These are phyloP conservation scores for Cephalopachus bancanus DNA, from an alignment of 2,797 vertebrate species.

Conservation along the genomic window DNA sequence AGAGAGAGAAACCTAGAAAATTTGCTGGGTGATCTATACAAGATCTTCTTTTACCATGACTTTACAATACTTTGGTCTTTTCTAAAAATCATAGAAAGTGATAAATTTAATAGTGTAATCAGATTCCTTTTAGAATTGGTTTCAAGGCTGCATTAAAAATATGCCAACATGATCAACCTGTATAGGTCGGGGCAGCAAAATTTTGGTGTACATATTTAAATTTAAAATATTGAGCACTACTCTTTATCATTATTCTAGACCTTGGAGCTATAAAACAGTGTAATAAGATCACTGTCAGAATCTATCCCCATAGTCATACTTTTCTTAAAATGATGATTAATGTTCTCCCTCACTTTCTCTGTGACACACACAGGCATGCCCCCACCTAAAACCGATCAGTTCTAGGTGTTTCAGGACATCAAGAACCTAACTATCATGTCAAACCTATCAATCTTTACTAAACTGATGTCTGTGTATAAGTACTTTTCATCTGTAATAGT, in stretches of 20 bases:
- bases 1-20: neutral
- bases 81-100: slow-evolving; percentile 7
- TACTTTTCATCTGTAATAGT: neutral
- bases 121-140: slow-evolving; percentile 1
- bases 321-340: neutral
- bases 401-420: neutral
- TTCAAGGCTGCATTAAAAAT: neutral
- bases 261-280: neutral
- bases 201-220: neutral
- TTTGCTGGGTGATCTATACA: neutral
- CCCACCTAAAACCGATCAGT: neutral
- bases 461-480: neutral
- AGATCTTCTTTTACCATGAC: neutral
- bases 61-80: neutral
- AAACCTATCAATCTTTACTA: neutral
- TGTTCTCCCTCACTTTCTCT: too few relatives aligned
- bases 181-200: neutral
- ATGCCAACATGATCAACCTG: neutral
- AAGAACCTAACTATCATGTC: neutral
- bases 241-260: neutral
- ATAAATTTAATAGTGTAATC: neutral
- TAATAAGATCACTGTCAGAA: neutral
- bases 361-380: neutral
- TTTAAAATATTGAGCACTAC: neutral
- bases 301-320: neutral